Evolutionary conservation across 2,113 vertebrate species (phyloP).

Genomic region (Pedetes capensis): DNA sequence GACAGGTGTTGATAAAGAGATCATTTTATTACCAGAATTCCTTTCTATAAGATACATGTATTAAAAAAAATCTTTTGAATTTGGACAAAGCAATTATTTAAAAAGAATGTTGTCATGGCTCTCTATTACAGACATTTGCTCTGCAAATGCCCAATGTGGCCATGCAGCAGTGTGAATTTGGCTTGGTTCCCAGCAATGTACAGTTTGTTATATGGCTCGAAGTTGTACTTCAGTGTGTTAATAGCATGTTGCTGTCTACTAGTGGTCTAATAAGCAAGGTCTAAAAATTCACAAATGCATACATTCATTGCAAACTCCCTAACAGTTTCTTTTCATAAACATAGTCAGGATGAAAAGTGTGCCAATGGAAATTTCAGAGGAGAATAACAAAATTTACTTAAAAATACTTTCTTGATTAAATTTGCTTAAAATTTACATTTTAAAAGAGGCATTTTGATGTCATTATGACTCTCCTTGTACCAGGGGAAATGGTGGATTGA

Average conservation of each 20-base stretch:
- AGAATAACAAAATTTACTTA: conserved; percentile 26
- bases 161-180: not conserved
- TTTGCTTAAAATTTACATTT: conserved; percentile 17
- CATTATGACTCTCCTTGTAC: not conserved
- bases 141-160: not conserved
- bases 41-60: not conserved
- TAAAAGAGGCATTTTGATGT: conserved; percentile 26
- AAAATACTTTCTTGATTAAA: not conserved
- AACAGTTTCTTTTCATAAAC: conserved; percentile 2
- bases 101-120: not conserved
- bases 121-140: not conserved
- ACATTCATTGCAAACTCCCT: not conserved
- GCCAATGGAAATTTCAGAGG: not conserved
- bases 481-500: not conserved
- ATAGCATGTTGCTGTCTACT: not conserved
- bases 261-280: not conserved
- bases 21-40: not conserved
- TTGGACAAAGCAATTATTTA: conserved; percentile 34
- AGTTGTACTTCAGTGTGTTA: not conserved
- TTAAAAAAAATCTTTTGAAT: not conserved
- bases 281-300: conserved; percentile 2
- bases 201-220: not conserved
- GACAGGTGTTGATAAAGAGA: conserved; percentile 5
- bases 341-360: not conserved
- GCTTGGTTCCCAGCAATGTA: not conserved